Evolutionary conservation across 2,113 vertebrate species (phyloP).

Genomic region (Pituophis catenifer): DNA sequence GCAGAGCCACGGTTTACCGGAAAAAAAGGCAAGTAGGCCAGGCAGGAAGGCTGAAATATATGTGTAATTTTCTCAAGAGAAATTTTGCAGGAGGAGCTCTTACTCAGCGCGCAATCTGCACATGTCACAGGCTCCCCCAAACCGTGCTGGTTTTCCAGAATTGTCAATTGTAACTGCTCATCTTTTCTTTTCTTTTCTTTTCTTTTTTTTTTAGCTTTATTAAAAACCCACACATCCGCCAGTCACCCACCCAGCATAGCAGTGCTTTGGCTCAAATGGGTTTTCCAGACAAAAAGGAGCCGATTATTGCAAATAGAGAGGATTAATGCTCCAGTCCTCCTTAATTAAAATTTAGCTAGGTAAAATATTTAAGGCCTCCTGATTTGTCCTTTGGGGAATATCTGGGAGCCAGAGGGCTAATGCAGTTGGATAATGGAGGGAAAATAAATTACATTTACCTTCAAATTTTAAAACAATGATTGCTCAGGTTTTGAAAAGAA

Average conservation of each 20-base stretch:
- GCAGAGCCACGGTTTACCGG: background rate
- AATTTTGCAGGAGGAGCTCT: background rate
- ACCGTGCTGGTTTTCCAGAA: background rate
- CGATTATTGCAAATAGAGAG: background rate
- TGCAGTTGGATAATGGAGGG: constrained; percentile 9
- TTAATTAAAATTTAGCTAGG: constrained; percentile 33
- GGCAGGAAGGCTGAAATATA: background rate
- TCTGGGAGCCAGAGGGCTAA: constrained; percentile 26
- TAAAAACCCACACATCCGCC: background rate
- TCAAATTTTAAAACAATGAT: constrained; percentile 45
- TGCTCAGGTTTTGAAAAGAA: constrained; percentile 17
- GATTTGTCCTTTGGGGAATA: constrained; percentile 14
- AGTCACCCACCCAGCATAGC: background rate
- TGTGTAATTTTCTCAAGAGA: background rate
- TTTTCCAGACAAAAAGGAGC: constrained; percentile 2
- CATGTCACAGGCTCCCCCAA: constrained; percentile 8
- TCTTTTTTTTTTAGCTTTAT: background rate
- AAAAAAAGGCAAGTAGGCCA: background rate
- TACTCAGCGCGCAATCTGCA: background rate
- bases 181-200: background rate
- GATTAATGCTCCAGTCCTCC: constrained; percentile 33
- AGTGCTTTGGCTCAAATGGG: background rate
- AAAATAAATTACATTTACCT: constrained; percentile 25
- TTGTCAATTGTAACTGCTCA: constrained; percentile 2
- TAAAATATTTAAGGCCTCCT: constrained; percentile 21